Evolutionary conservation across 2,888 invertebrate species (phyloP), one percentile per base, ranked within the genome.

Genomic region (Podotricha telesiphe): DNA sequence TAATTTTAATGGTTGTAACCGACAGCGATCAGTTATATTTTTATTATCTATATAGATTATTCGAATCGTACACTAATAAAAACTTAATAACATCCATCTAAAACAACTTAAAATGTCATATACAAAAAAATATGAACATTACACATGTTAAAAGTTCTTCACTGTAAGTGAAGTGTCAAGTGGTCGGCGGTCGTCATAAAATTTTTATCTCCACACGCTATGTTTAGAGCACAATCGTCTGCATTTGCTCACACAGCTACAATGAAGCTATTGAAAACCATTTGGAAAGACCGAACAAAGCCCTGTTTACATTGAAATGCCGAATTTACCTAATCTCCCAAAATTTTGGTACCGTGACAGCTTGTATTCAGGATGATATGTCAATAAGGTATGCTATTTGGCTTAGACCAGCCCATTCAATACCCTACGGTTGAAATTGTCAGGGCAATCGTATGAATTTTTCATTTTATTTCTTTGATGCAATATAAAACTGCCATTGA

Each of bases 251-350:
- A 17, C 28, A 10, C 62, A 34, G 28, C 20, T 20, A 67, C 67
- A 67, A 62, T 67, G 65, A 28, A n/a, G 48, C 40, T 22, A 50
- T 59, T 67, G 66, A 67, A 65, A 65, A 59, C 50, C 59, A 28
- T 67, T 67, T 67, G 62, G 53, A 67, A 67, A 62, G 40, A 45
- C 34, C 51, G 13, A 28, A 62, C 61, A 67, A 67, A 45, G 53
- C n/a, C 53, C 34, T 62, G 64, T 67, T 53, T 66, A 59, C 59
- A 55, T 10, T 53, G 51, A 55, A 34, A 55, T 55, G 2, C 11
- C 13, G 17, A 55, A 55, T 34, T 53, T 17, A 37, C 34, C 17
- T 34, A 6, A 55, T 37, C 34, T 59, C 10, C 22, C 20, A 34
- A 37, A 50, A 50, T 37, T 37, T 37, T 37, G 47, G 37, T 47